Conservation (phyloP, 92 coral and sea anemone species). For the Chrysogorgia sp. region DNA sequence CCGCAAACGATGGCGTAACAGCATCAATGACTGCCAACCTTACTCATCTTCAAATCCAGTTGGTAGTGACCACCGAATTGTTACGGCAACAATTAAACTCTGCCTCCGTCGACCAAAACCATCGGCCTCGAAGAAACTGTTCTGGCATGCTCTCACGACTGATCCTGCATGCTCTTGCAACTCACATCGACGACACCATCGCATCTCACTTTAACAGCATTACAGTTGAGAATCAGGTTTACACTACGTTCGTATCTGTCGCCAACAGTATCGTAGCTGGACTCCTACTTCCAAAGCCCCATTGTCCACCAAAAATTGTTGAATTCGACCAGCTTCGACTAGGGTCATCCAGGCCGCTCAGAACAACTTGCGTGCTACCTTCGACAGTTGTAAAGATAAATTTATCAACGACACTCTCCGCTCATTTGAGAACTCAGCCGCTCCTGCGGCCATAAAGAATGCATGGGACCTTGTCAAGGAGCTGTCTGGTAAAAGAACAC, state of each 20-base stretch:
- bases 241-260: slow-evolving; percentile 6
- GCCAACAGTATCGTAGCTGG: background rate
- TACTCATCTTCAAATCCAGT: slow-evolving; percentile 23
- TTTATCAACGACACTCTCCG: background rate
- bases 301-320: background rate
- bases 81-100: slow-evolving; percentile 40
- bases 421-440: background rate
- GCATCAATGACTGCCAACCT: slow-evolving; percentile 51
- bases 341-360: slow-evolving; percentile 4
- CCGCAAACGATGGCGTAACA: slow-evolving; percentile 54
- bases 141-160: no score
- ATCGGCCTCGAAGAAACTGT: background rate
- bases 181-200: no score
- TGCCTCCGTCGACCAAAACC: slow-evolving; percentile 36
- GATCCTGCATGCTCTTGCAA: no score
- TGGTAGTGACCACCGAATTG: slow-evolving; percentile 48
- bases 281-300: slow-evolving; percentile 16
- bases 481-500: background rate
- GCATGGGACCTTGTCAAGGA: background rate
- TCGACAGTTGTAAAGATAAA: background rate
- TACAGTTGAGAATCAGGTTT: background rate
- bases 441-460: background rate
- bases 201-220: no score
- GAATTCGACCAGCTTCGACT: slow-evolving; percentile 7
- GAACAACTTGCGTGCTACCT: background rate